These are phyloP conservation scores for Habrosyne pyritoides DNA, from an alignment of 2,888 invertebrate genomes.

Conservation along the genomic window DNA sequence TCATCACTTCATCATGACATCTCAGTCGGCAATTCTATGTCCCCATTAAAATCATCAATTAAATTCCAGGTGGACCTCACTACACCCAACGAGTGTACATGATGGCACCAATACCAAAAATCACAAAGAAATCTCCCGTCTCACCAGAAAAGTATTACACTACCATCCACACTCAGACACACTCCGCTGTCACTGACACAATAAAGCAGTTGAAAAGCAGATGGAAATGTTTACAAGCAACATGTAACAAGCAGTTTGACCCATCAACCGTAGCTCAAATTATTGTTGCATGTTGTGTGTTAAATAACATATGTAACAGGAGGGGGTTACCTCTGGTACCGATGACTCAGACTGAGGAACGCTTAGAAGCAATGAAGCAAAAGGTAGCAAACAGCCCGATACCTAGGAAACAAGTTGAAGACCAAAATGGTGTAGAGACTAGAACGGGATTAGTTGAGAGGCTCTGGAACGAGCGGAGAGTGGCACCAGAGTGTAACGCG, in stretches of 20 bases:
- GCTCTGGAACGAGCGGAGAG: conserved; percentile 64
- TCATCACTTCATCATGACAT: too few relatives aligned
- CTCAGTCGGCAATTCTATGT: too few relatives aligned
- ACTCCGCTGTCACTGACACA: conserved; percentile 54
- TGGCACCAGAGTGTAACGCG: conserved; percentile 49
- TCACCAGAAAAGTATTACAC: conserved; percentile 74
- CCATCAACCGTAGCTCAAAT: conserved; percentile 63
- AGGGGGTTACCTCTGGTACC: conserved; percentile 51
- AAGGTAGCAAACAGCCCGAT: conserved; percentile 71
- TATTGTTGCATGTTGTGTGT: conserved; percentile 65
- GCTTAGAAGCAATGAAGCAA: conserved; percentile 73
- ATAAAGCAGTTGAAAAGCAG: conserved; percentile 73
- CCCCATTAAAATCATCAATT: background rate
- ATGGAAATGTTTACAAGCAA: conserved; percentile 74
- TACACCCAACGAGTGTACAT: conserved; percentile 68
- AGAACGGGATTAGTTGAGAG: conserved; percentile 55
- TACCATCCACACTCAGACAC: conserved; percentile 59
- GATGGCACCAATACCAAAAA: conserved; percentile 73
- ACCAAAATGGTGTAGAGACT: conserved; percentile 50
- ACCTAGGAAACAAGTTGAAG: conserved; percentile 60
- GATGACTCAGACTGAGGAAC: conserved; percentile 69
- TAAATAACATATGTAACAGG: conserved; percentile 66
- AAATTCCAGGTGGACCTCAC: conserved; percentile 60
- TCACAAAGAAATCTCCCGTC: conserved; percentile 70
- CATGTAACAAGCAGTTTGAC: conserved; percentile 73